phyloP scores from a whole-genome alignment of 2,113 vertebrate genomes.

The Zapornia atra region DNA sequence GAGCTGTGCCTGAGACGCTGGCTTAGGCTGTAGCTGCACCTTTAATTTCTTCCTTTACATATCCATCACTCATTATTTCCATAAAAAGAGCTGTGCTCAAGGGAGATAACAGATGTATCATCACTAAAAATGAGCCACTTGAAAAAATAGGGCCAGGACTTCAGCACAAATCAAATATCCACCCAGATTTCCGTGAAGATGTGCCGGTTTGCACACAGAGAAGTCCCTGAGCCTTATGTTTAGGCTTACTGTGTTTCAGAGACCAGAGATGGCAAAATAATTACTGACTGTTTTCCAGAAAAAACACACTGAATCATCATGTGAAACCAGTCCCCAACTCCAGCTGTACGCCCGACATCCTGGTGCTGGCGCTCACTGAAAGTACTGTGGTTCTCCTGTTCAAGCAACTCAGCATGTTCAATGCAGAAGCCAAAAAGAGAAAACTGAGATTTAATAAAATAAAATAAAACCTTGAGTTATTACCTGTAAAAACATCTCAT shows the following conservation, averaged over 20 bases:
- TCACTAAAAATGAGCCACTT: background rate
- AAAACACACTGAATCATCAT: background rate
- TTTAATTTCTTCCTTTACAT: background rate
- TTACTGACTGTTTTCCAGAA: background rate
- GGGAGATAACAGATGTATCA: background rate
- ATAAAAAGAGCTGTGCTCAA: background rate
- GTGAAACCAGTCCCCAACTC: background rate
- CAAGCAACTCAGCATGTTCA: background rate
- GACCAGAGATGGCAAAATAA: background rate
- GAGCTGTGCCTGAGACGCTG: background rate
- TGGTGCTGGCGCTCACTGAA: background rate
- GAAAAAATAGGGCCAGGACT: background rate
- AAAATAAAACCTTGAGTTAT: background rate
- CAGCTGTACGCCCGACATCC: fast-evolving
- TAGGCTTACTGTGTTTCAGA: background rate
- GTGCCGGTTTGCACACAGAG: background rate
- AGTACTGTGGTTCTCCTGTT: background rate
- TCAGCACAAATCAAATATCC: background rate
- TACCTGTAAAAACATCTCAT: background rate
- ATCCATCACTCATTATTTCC: background rate
- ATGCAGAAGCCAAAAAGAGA: background rate
- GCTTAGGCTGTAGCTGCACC: background rate
- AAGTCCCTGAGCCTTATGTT: background rate
- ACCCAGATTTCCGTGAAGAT: background rate
- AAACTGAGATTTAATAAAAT: background rate